Evolutionary conservation across 2,888 invertebrate genomes (phyloP), one percentile per base, ranked within the genome.

Genomic region (Apotomis turbidana): DNA sequence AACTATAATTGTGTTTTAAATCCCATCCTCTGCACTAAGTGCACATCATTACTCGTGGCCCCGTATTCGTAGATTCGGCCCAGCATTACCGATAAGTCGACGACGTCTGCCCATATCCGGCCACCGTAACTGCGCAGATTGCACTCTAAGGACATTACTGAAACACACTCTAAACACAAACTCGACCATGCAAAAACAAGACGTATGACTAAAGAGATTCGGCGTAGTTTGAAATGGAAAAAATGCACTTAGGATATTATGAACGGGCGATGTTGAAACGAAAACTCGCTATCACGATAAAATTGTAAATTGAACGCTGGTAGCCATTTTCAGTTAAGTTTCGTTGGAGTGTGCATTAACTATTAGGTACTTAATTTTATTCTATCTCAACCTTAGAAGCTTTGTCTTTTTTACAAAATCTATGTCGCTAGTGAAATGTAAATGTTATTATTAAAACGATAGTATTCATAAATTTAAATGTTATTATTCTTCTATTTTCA

Each of bases 101-200:
- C 66, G 46, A 55, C 46, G 55, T 51, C 36, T 54, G 55, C 13
- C 54, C 66, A 46, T 66, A 66, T 66, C 66, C 66, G 66, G 15
- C 9, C 54, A 9, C 46, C 15, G 55, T 57, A 66, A 66, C 46
- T 41, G 44, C 60, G 12, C 66, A 66, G 55, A 66, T 66, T 66
- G 55, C 63, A 46, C 44, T 55, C 46, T 46, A 57, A 57, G 57
- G 10, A 55, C 55, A 66, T 66, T 57, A 66, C 55, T 12, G 44
- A 41, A 4, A 5, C 38, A n/a, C 10, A 12, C 15, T n/a, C 15
- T 49, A 49, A 49, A 49, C 27, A n/a, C 51, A 4, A 12, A 58
- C 38, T 27, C 9, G 12, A 9, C 55, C n/a, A 13, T 46, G 27
- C 6, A 44, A 66, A 46, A 57, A 46, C 13, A n/a, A 8, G 6